Percentiles rank a stretch among this genome's conserved stretches.
These are phyloP conservation scores for Gymnoscopelus microlampas DNA, from an alignment of 2,797 vertebrate genomes.

Conservation along the genomic window DNA sequence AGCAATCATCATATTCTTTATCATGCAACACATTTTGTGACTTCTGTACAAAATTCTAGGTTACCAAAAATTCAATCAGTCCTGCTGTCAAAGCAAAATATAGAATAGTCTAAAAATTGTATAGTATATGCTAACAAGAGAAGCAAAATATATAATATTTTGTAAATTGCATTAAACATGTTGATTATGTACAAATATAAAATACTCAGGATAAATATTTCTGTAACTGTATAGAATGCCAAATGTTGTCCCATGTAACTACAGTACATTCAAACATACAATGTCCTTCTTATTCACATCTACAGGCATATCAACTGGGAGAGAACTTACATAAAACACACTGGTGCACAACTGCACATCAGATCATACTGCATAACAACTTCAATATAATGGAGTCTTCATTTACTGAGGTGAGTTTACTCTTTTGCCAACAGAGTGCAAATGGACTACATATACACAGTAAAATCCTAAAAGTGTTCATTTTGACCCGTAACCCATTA, in stretches of 20 bases:
- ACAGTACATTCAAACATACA: background rate
- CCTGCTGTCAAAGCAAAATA: background rate
- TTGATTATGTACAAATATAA: background rate
- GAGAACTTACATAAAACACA: too few relatives aligned
- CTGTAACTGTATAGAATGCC: background rate
- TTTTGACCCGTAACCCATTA: too few relatives aligned
- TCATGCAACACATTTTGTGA: conserved; percentile 32
- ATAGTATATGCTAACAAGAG: conserved; percentile 5
- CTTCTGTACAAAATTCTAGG: conserved; percentile 34
- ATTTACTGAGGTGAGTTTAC: conserved; percentile 29
- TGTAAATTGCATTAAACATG: background rate
- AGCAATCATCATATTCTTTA: background rate
- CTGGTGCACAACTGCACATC: background rate
- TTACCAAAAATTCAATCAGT: conserved; percentile 23
- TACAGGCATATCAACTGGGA: too few relatives aligned
- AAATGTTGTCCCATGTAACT: background rate
- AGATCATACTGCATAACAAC: conserved; percentile 9
- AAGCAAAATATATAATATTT: conserved; percentile 2
- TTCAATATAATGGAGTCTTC: background rate
- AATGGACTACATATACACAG: conserved; percentile 10
- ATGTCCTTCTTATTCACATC: too few relatives aligned
- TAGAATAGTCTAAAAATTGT: conserved; percentile 7
- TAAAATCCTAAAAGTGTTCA: too few relatives aligned
- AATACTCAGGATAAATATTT: conserved; percentile 21
- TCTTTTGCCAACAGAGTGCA: conserved; percentile 41